Conservation (phyloP, 2,888 invertebrate species). For the Yponomeuta sedellus region DNA sequence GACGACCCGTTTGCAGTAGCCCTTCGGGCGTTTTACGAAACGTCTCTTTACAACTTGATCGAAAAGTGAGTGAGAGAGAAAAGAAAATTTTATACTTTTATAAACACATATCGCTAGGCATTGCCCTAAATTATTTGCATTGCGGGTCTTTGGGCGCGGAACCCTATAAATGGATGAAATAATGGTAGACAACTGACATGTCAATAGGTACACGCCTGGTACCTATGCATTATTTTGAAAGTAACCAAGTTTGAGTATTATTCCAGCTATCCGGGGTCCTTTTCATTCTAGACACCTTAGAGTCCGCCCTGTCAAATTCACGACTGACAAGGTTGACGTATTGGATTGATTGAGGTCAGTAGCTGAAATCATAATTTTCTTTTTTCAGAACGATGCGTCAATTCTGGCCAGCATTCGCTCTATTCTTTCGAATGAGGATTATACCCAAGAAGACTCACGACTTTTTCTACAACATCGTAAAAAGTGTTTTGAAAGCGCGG, state of each 20-base stretch:
- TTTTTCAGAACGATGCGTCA: constrained; percentile 67
- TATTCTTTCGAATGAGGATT: constrained; percentile 65
- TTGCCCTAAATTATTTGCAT: too few species aligned
- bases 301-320: too few species aligned
- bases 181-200: too few species aligned
- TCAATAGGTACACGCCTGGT: too few species aligned
- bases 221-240: too few species aligned
- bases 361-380: background rate
- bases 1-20: constrained; percentile 65
- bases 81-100: background rate
- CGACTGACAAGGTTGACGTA: too few species aligned
- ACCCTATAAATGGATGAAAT: too few species aligned
- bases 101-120: background rate
- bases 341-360: too few species aligned
- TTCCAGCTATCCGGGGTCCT: too few species aligned
- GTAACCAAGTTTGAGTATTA: too few species aligned
- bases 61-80: constrained; percentile 53
- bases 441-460: constrained; percentile 69
- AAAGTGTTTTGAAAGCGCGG: constrained; percentile 54
- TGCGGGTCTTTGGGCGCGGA: too few species aligned
- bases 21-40: constrained; percentile 63
- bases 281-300: too few species aligned
- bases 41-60: constrained; percentile 56
- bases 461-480: constrained; percentile 65
- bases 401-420: constrained; percentile 66